Conservation (phyloP, 2,113 vertebrate species). For the Cepphus grylle region DNA sequence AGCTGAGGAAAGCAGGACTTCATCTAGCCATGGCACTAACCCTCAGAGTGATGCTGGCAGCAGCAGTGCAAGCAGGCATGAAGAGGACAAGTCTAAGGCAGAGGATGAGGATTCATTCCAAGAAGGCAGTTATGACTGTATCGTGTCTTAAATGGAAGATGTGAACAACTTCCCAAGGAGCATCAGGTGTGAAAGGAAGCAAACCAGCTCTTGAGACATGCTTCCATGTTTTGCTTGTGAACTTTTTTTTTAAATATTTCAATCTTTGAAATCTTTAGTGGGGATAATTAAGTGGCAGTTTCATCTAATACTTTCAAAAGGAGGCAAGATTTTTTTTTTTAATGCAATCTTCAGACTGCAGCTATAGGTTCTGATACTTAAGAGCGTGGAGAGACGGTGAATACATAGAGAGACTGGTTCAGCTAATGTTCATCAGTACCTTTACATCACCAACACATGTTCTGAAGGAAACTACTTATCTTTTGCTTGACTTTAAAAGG, state of each 20-base stretch:
- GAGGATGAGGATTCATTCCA: conserved; percentile 81
- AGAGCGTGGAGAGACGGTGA: background rate
- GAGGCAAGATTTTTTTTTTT: conserved; percentile 11
- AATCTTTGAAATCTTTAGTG: conserved; percentile 34
- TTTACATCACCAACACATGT: background rate
- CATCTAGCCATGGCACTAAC: conserved; percentile 66
- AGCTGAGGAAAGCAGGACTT: conserved; percentile 81
- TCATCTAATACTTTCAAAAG: conserved; percentile 16
- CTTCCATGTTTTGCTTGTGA: conserved; percentile 18
- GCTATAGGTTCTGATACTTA: conserved; percentile 32
- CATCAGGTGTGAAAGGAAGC: conserved; percentile 49
- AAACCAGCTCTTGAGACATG: conserved; percentile 42
- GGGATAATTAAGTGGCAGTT: conserved; percentile 57
- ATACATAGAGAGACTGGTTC: background rate
- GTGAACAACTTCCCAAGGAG: conserved; percentile 2
- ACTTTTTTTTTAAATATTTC: background rate
- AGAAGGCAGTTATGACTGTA: conserved; percentile 90
- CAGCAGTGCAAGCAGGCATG: conserved; percentile 56
- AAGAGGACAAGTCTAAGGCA: conserved; percentile 73
- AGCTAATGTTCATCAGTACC: background rate
- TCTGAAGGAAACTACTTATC: background rate
- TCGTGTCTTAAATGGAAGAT: conserved; percentile 79
- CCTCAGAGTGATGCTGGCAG: conserved; percentile 75
- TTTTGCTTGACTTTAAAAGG: conserved; percentile 7
- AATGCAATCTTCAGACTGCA: background rate